Evolutionary conservation across 2,797 vertebrate genomes (phyloP).

Genomic region (Microctenopoma steveboyesi): DNA sequence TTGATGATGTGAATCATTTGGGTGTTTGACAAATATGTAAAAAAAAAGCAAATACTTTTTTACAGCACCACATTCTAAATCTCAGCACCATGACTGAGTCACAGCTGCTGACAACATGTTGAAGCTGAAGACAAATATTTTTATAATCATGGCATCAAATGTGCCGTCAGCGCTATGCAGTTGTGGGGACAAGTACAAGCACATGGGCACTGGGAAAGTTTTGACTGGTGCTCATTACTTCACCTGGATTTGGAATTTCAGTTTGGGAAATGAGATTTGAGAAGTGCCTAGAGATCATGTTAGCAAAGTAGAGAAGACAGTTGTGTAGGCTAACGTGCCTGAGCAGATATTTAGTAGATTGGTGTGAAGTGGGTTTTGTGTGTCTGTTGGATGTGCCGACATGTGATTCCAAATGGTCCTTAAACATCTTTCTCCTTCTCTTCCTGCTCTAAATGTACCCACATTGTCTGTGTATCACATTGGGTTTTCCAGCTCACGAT

Average conservation of each 20-base stretch:
- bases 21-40: too few relatives aligned
- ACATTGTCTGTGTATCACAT: not conserved
- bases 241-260: not conserved
- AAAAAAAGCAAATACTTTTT: too few relatives aligned
- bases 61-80: not conserved
- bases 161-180: not conserved
- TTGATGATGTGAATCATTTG: too few relatives aligned
- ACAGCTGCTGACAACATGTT: not conserved
- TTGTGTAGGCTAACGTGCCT: conserved; percentile 11
- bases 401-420: conserved; percentile 16
- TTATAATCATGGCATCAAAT: not conserved
- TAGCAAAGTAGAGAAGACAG: conserved; percentile 11
- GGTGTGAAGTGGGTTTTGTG: conserved; percentile 4
- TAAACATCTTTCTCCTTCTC: too few relatives aligned
- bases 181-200: not conserved
- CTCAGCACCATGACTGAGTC: not conserved
- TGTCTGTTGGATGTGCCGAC: conserved; percentile 7
- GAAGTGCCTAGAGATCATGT: not conserved
- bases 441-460: not conserved
- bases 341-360: conserved; percentile 11
- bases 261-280: too few relatives aligned
- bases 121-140: not conserved
- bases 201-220: not conserved
- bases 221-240: not conserved
- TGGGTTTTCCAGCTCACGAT: conserved; percentile 12